These are phyloP conservation scores for Notospermus geniculatus DNA, from an alignment of 1,140 invertebrate species.

Conservation along the genomic window DNA sequence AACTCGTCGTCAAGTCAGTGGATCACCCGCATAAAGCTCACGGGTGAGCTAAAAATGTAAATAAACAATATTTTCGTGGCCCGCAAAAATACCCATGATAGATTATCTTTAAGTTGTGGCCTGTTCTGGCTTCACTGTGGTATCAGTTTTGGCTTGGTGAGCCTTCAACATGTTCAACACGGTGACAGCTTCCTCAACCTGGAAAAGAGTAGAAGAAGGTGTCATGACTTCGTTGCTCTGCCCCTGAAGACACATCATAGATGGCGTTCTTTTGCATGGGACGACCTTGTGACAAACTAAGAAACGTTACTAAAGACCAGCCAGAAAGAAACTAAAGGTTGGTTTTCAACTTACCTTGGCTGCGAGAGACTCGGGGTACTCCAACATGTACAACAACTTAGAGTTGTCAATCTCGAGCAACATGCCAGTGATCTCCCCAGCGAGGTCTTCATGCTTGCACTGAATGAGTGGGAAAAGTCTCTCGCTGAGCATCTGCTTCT, in stretches of 20 bases:
- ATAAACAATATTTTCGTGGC: too few species aligned
- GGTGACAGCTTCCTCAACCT: constrained; percentile 93
- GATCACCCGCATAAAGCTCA: too few species aligned
- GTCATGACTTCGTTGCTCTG: not conserved
- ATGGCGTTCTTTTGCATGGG: too few species aligned
- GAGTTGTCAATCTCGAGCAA: constrained; percentile 99
- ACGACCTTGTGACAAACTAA: too few species aligned
- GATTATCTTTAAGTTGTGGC: too few species aligned
- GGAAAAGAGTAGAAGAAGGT: constrained; percentile 24
- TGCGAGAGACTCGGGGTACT: constrained; percentile 92
- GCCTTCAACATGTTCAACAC: constrained; percentile 96
- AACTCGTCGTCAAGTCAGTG: too few species aligned
- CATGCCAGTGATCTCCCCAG: constrained; percentile 99
- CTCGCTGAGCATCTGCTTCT: constrained; percentile 99
- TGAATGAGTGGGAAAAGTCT: constrained; percentile 94
- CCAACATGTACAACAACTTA: constrained; percentile 96
- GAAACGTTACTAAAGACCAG: too few species aligned
- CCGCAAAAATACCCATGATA: too few species aligned
- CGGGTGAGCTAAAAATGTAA: too few species aligned
- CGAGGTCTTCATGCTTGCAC: constrained; percentile 86
- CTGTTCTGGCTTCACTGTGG: not conserved
- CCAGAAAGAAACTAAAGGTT: too few species aligned
- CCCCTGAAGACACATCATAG: too few species aligned
- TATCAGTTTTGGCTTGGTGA: constrained; percentile 77
- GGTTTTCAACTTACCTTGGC: constrained; percentile 70